phyloP scores from a whole-genome alignment of 2,113 vertebrate species.

The Oreochromis tanganicae region DNA sequence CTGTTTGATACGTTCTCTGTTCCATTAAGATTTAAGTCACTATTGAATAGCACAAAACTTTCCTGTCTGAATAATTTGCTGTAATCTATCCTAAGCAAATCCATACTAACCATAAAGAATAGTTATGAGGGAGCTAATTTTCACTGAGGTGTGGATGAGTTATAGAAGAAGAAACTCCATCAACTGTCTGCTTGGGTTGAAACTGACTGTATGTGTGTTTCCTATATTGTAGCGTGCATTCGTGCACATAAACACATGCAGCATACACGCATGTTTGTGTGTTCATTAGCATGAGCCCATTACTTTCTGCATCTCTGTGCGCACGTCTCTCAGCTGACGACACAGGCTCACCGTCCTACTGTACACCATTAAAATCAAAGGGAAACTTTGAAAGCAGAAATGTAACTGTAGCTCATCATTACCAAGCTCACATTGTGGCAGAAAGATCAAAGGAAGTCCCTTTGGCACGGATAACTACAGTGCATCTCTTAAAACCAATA shows the following conservation, averaged over 20 bases:
- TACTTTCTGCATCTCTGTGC: not conserved
- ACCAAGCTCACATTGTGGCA: constrained; percentile 14
- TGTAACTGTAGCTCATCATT: constrained; percentile 11
- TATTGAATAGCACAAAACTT: not conserved
- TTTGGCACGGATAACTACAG: constrained; percentile 9
- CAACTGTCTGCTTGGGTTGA: not conserved
- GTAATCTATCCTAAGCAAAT: not conserved
- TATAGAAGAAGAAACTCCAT: not conserved
- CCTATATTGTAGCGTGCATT: not conserved
- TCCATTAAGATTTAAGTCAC: constrained; percentile 5
- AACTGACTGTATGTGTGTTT: not conserved
- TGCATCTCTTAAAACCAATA: not conserved
- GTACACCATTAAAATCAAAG: constrained; percentile 36
- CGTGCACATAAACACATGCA: not conserved
- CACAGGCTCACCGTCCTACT: not conserved
- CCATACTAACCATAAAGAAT: not conserved
- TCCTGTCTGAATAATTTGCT: not conserved
- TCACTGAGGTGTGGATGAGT: not conserved
- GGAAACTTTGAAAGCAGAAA: constrained; percentile 20
- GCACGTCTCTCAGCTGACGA: not conserved
- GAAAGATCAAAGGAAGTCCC: constrained; percentile 34
- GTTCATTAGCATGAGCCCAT: not conserved
- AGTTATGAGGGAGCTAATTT: constrained; percentile 3
- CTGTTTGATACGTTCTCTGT: not conserved
- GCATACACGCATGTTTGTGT: not conserved